Base-by-base conservation (phyloP, 2,113 vertebrate species). In the Dromas ardeola region DNA sequence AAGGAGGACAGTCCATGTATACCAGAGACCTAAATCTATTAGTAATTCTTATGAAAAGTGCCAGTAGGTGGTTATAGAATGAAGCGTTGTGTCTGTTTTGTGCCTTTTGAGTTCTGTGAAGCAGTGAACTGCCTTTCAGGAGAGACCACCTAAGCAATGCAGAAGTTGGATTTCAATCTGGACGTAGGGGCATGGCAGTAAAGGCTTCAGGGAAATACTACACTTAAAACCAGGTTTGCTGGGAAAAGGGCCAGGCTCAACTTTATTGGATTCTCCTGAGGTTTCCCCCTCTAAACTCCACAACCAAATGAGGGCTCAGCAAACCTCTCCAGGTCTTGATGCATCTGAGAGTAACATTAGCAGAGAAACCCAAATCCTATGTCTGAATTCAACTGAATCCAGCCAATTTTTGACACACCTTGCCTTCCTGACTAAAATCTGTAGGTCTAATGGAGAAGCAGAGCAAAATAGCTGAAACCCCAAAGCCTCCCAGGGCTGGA, bases 241-340 rank as follows among this genome's bases (percentile, higher is more conserved):
- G 88, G 92, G 90, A 89, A 91, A 85, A 87, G 34, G 55, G 72
- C 76, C 96, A 93, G 80, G 72, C 40, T 87, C 40, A 8, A 5
- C 29, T 78, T 72, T 25, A 19, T 18, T 45, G 72, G 77, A 65
- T 89, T 65, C 91, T 84, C 42, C 47, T 15, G 61, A 78, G 77
- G 66, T 42, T 88, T 84, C 43, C 72, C 74, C 74, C 55, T 70
- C 59, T 32, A 58, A 94, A 13, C 36, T 63, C n/a, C 69, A 49
- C 43, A 62, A 55, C 66, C 58, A 18, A 34, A 67, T 2, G 79
- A 86, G 56, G 55, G 76, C 78, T 95, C 88, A 81, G 88, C 88
- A 95, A 76, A 58, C 10, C 56, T 53, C 70, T 56, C 43, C 63
- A 72, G 47, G 23, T 62, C 65, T 36, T 1, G 0, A 20, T 13